Evolutionary conservation across 1,140 invertebrate species (phyloP), one percentile per base, ranked within the genome.

Genomic region (Danaus plexippus): DNA sequence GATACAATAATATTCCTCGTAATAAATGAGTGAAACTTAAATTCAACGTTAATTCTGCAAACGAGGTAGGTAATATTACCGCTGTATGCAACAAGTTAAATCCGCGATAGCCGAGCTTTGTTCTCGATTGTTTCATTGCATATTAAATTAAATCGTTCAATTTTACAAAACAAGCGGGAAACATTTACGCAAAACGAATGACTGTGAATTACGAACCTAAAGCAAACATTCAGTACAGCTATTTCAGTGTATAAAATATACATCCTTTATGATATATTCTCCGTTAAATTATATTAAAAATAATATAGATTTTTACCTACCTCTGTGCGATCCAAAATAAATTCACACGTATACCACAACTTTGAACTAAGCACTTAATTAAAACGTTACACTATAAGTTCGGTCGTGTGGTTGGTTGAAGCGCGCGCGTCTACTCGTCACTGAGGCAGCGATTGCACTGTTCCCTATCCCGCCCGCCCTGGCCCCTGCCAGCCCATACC

Each of bases 371-470:
- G 60, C 73, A 77, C 73, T 71, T 50, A 55, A 52, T 46, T 57
- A 47, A 44, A 47, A 47, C 47, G 64, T 69, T 62, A 32, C 72
- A 72, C 75, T 63, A 58, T 51, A 63, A 64, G 59, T 65, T 53
- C 64, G 61, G 61, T 56, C 45, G 54, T 46, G 56, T 48, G 51
- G 47, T 51, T 15, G 12, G 1, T 43, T 53, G 47, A 55, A 53
- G 68, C 61, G 66, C 65, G 69, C 55, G 64, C 77, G 77, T 76
- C 66, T 66, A 57, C 56, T 32, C 50, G 54, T 49, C 62, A 50
- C 66, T 52, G 66, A 52, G 67, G 64, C 67, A 59, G 57, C 73
- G 69, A 53, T 69, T 73, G 76, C 67, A 79, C 78, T 81, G 75
- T 54, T 71, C 66, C 71, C 54, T 51, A 22, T 65, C 66, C 75